Base-by-base conservation (phyloP, 64 coral and sea anemone genomes). In the Cladopsammia gracilis region DNA sequence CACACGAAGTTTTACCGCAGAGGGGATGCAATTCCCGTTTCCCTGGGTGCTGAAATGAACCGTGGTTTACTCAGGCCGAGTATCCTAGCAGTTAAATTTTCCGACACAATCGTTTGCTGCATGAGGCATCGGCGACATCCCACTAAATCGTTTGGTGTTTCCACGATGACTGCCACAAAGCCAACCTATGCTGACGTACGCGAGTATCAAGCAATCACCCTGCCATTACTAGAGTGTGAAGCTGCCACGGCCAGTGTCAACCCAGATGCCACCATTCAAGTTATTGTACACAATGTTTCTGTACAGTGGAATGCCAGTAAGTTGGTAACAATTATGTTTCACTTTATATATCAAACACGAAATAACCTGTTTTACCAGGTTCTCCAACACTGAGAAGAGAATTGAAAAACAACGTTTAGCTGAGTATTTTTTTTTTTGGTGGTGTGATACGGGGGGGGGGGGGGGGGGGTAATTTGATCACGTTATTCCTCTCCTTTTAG, bases 151-250 rank as follows among this genome's bases (percentile, higher is more conserved):
- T 95, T 95, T 58, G 75, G 82, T 20, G 48, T 75, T 62, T 15
- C 71, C 12, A 18, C 49, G 34, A 75, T 64, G 49, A 49, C 57
- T 10, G 60, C 82, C 5, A 86, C 89, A 2, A 73, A 70, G 18
- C 42, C 82, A 18, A 75, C 15, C 16, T 95, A 95, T 61, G 9
- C 23, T 11, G 66, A 69, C 24, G 72, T 65, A 12, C 18, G 87
- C n/a, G 68, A 95, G 4, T 95, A 95, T 60, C 71, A 87, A 25
- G 43, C 25, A 1, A 67, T 95, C 42, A 81, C 87, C 74, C 13
- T 91, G 7, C 94, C 94, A 8, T 50, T 95, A 13, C 65, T 95
- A 8, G 62, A 62, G 25, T 76, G 62, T 8, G 94, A 95, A 34
- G 80, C 88, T n/a, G 89, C 82, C 25, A 86, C 81, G 5, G 64